Evolutionary conservation across 1,140 invertebrate species (phyloP), one percentile per base, ranked within the genome.

Genomic region (Cylas formicarius): DNA sequence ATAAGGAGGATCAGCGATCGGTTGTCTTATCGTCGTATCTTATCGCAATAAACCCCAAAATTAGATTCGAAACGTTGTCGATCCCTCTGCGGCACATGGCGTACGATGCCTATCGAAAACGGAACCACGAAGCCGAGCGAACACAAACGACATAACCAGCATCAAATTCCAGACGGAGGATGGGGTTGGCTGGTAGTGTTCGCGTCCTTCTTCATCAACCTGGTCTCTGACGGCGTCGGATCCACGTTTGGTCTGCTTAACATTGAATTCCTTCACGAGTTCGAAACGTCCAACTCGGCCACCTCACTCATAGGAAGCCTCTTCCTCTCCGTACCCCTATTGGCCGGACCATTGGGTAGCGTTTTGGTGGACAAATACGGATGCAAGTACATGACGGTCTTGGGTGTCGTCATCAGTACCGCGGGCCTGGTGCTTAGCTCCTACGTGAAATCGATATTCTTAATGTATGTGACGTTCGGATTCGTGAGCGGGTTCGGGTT

Each of bases 201-300:
- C 3, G 79, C 88, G 0, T 87, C 88, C 0, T 76, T 95, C 36
- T 60, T 93, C 24, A 82, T 92, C 29, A 90, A 88, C 22, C 78
- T 94, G 65, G 86, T 96, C 13, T 87, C 90, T 9, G 93, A 97
- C 64, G 92, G 92, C 0, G 81, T 96, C 4, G 88, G 87, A 13
- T 92, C 93, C 60, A 92, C 90, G 0, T 95, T 95, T 62, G 92
- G 92, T 0, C 67, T 95, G 1, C 75, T 96, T 10, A 90, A 89
- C 56, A 82, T 85, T 0, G 82, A 94, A 57, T 86, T 97, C 57
- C 68, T 90, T 10, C 71, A 81, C 3, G 81, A 92, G 56, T 97
- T 94, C 62, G 69, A 76, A 5, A 82, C 82, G 20, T 81, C 78
- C 16, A 87, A 88, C 52, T 80, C 83, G 1, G 83, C 84, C 33